Conservation (phyloP, 2,888 invertebrate species). For the Cheilosia vulpina region DNA sequence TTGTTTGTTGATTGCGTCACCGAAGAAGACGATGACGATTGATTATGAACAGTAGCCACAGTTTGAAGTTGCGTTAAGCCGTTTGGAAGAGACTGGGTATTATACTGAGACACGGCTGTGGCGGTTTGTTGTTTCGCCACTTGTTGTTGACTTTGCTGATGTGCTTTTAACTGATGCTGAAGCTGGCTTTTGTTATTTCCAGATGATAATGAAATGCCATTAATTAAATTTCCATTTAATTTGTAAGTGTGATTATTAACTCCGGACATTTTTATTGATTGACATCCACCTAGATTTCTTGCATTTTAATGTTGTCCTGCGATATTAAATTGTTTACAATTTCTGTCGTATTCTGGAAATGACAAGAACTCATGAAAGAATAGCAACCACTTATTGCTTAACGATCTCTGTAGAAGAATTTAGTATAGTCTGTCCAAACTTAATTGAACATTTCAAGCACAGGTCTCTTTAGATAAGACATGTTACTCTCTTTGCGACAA, state of each 20-base stretch:
- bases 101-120: slow-evolving; percentile 54
- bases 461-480: too few species aligned
- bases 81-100: slow-evolving; percentile 67
- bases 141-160: slow-evolving; percentile 68
- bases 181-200: slow-evolving; percentile 37
- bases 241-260: slow-evolving; percentile 55
- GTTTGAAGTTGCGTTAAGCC: slow-evolving; percentile 80
- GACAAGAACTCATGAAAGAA: not conserved
- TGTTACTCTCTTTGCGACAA: too few species aligned
- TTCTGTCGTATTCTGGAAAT: not conserved
- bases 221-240: slow-evolving; percentile 60
- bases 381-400: too few species aligned
- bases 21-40: slow-evolving; percentile 74
- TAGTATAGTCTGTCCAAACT: too few species aligned
- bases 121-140: slow-evolving; percentile 76
- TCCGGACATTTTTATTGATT: slow-evolving; percentile 60
- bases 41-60: slow-evolving; percentile 81
- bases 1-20: slow-evolving; percentile 74
- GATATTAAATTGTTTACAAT: not conserved
- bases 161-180: slow-evolving; percentile 38
- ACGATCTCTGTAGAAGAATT: too few species aligned
- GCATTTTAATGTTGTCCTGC: slow-evolving; percentile 4
- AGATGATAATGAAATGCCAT: slow-evolving; percentile 28
- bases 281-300: slow-evolving; percentile 4
- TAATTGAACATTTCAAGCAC: too few species aligned